Evolutionary conservation across 2,797 vertebrate species (phyloP).

Genomic region (Adelosebastes latens): DNA sequence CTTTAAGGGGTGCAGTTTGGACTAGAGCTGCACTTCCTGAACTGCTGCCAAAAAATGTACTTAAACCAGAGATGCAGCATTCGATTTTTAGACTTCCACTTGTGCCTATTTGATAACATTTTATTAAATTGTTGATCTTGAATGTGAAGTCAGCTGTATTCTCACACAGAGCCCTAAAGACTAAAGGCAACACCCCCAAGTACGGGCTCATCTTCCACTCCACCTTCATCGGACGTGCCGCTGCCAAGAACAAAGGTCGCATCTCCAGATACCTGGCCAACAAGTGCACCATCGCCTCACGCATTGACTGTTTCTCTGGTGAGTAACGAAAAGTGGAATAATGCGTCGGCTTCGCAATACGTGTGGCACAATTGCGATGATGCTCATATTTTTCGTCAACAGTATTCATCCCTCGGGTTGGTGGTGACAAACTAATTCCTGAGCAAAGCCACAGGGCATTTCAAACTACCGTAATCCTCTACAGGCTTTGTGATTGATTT

Average conservation of each 20-base stretch:
- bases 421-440: constrained; percentile 83
- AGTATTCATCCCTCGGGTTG: constrained; percentile 87
- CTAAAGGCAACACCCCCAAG: constrained; percentile 95
- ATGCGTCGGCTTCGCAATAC: fast-evolving
- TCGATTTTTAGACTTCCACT: background rate
- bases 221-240: constrained; percentile 96
- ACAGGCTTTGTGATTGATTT: background rate
- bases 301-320: constrained; percentile 98
- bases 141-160: constrained; percentile 26
- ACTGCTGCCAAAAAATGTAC: too few relatives aligned
- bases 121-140: background rate
- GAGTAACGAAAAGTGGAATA: background rate
- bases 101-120: background rate
- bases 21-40: too few relatives aligned
- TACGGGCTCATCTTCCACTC: constrained; percentile 98
- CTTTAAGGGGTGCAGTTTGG: too few relatives aligned
- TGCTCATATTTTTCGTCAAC: constrained; percentile 99
- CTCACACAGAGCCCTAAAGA: constrained; percentile 91
- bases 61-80: too few relatives aligned
- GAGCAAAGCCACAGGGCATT: constrained; percentile 82
- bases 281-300: constrained; percentile 96
- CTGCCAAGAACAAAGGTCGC: constrained; percentile 96
- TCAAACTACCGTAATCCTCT: fast-evolving
- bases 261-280: constrained; percentile 97
- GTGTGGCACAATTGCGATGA: constrained; percentile 81